Evolutionary conservation across 2,888 invertebrate species (phyloP).

Genomic region (Disparrhopalites patrizii): DNA sequence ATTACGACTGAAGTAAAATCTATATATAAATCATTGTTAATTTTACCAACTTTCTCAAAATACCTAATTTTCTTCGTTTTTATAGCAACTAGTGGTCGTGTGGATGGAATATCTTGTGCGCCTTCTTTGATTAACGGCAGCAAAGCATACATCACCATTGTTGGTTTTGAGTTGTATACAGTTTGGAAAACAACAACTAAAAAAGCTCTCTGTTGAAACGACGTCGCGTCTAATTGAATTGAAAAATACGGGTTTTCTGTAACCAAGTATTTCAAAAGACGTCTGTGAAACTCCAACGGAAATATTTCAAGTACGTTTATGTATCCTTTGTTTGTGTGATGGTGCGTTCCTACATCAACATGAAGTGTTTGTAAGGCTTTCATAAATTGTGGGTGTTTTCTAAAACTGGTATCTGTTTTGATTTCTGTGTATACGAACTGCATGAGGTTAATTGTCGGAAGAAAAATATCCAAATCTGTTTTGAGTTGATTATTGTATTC

Average conservation of each 20-base stretch:
- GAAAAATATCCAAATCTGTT: neutral
- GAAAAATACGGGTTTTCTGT: neutral
- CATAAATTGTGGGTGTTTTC: neutral
- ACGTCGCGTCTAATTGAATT: neutral
- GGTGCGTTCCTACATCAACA: neutral
- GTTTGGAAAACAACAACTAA: neutral
- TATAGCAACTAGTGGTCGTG: neutral
- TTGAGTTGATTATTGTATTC: neutral
- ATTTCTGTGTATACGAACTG: neutral
- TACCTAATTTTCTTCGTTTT: neutral
- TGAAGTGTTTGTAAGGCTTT: neutral
- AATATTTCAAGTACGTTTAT: neutral
- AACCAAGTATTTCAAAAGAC: neutral
- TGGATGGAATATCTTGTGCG: neutral
- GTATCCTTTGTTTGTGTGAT: neutral
- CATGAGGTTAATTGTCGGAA: neutral
- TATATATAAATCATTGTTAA: neutral
- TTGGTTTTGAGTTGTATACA: neutral
- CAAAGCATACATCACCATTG: neutral
- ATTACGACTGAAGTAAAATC: neutral
- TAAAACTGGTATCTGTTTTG: neutral
- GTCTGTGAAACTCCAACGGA: neutral
- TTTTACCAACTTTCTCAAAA: neutral
- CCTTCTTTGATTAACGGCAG: neutral
- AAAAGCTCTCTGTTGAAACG: neutral